phyloP scores from a whole-genome alignment of 2,797 vertebrate species.

The Ctenopoma multispine region DNA sequence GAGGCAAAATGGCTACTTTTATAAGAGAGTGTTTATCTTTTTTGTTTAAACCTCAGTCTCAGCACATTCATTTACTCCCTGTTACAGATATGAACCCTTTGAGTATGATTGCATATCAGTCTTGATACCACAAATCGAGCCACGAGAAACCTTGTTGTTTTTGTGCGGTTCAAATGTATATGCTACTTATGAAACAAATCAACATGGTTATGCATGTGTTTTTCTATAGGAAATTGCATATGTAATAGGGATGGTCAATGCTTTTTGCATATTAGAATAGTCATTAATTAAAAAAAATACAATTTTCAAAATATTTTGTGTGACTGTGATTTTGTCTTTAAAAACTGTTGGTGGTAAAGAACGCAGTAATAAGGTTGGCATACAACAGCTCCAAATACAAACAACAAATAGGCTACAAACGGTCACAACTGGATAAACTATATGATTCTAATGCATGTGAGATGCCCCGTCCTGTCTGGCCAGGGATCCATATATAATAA shows the following conservation, averaged over 20 bases:
- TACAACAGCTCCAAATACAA: no score
- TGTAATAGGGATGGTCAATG: neutral
- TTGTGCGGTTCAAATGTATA: conserved; percentile 57
- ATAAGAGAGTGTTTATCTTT: conserved; percentile 72
- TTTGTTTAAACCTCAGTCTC: conserved; percentile 73
- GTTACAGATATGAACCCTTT: conserved; percentile 62
- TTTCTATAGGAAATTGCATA: conserved; percentile 20
- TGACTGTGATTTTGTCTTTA: no score
- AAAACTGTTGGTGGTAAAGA: no score
- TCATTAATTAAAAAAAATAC: no score
- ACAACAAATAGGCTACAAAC: no score
- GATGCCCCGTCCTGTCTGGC: no score
- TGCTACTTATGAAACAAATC: conserved; percentile 39
- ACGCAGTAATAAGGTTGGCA: no score
- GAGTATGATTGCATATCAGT: conserved; percentile 57
- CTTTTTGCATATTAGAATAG: no score
- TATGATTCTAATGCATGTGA: no score
- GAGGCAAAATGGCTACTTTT: conserved; percentile 74
- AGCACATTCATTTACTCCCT: conserved; percentile 59
- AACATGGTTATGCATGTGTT: conserved; percentile 17
- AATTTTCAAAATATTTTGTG: no score
- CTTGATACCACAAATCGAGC: conserved; percentile 59
- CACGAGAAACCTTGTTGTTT: conserved; percentile 50
- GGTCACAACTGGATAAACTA: no score
- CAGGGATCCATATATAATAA: no score